Percentiles rank a stretch among this genome's conserved stretches.
Evolutionary conservation across 2,113 vertebrate genomes (phyloP).

Genomic region (Ardeotis arabs): DNA sequence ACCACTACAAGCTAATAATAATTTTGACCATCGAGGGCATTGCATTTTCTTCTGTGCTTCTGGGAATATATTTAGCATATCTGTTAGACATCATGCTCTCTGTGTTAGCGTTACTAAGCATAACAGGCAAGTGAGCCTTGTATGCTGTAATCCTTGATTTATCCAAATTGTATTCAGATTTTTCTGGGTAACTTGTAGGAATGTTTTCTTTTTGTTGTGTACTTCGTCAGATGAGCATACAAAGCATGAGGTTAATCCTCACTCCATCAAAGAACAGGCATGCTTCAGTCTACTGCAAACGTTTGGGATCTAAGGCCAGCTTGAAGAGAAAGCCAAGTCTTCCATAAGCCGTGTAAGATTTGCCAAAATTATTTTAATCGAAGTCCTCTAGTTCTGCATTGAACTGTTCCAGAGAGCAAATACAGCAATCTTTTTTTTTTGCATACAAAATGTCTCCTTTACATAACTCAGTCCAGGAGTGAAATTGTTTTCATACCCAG

Average conservation of each 20-base stretch:
- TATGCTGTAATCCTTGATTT: neutral
- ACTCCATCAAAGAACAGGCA: neutral
- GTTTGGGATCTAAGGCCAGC: neutral
- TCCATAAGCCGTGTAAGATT: neutral
- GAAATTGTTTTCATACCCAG: slow-evolving; percentile 23
- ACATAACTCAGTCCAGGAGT: neutral
- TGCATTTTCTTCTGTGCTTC: neutral
- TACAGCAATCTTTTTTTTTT: neutral
- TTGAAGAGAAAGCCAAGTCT: neutral
- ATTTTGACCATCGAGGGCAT: neutral
- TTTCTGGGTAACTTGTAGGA: neutral
- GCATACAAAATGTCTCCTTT: neutral
- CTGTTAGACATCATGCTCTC: neutral
- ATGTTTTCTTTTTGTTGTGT: neutral
- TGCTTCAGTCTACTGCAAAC: neutral
- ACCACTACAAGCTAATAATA: neutral
- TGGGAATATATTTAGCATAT: neutral
- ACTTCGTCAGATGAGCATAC: neutral
- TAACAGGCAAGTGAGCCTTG: neutral
- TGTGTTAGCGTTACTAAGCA: neutral
- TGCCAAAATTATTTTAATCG: neutral
- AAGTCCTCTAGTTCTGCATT: neutral
- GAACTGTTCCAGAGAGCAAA: neutral
- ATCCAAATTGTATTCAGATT: neutral
- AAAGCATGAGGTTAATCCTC: neutral